Evolutionary conservation across 2,888 invertebrate genomes (phyloP).

Genomic region (Acleris holmiana): DNA sequence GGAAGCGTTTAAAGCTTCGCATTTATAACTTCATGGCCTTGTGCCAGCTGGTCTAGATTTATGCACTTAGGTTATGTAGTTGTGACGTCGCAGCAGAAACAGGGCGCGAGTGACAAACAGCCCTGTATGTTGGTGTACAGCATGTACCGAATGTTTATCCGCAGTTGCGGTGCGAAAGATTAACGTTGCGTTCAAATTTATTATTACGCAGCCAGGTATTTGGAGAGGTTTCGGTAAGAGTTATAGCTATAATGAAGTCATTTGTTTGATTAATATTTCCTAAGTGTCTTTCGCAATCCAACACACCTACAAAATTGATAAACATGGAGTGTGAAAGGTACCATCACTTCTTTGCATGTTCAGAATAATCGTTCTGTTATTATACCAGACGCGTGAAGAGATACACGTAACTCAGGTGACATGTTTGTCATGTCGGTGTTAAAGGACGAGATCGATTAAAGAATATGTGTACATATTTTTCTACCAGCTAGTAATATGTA

Average conservation of each 20-base stretch:
- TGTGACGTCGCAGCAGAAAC: neutral
- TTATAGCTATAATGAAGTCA: neutral
- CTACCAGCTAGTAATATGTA: no score
- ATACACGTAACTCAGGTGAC: no score
- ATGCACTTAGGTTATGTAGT: constrained; percentile 46
- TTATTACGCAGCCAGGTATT: constrained; percentile 16
- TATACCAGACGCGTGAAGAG: no score
- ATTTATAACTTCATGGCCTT: constrained; percentile 57
- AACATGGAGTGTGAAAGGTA: no score
- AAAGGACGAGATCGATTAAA: no score
- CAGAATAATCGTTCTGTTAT: no score
- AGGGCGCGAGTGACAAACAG: constrained; percentile 10
- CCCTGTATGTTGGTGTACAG: neutral
- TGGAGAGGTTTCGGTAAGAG: neutral
- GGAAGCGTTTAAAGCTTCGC: constrained; percentile 47
- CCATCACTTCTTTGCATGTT: no score
- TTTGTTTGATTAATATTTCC: neutral
- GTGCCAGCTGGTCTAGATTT: constrained; percentile 56
- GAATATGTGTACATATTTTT: no score
- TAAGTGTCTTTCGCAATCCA: no score
- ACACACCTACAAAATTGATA: no score
- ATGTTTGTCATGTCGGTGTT: no score
- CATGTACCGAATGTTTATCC: constrained; percentile 9
- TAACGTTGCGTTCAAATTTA: constrained; percentile 21
- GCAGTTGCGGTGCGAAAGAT: constrained; percentile 5